phyloP scores from a whole-genome alignment of 2,888 invertebrate species.

The Sesamia inferens region DNA sequence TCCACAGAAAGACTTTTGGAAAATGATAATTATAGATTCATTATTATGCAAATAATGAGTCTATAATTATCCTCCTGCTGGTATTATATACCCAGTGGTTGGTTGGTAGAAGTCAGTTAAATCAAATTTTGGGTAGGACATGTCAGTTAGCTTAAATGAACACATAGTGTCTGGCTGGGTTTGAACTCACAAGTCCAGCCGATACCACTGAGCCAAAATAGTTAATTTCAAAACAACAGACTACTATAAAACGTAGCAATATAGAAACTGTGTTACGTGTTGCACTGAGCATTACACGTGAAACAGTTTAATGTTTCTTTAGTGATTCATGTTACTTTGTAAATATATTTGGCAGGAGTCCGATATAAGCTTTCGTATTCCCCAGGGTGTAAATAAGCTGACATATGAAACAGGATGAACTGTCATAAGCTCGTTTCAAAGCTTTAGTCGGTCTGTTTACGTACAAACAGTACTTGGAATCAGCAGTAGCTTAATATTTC shows the following conservation, averaged over 20 bases:
- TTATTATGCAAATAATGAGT: too few species aligned
- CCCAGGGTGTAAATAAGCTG: constrained; percentile 8
- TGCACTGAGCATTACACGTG: background rate
- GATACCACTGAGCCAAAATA: background rate
- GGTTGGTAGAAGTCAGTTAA: too few species aligned
- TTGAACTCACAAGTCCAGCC: background rate
- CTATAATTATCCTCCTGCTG: too few species aligned
- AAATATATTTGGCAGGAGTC: background rate
- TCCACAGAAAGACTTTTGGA: background rate
- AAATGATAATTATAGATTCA: too few species aligned
- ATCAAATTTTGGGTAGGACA: background rate
- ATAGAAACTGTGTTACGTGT: background rate
- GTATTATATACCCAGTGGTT: too few species aligned
- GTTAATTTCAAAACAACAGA: background rate
- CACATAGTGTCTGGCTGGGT: background rate
- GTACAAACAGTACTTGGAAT: background rate
- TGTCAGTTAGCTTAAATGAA: background rate
- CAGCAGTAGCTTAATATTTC: constrained; percentile 2
- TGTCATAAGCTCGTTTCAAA: constrained; percentile 11
- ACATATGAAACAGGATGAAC: constrained; percentile 10
- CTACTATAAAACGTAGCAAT: background rate
- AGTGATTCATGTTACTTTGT: background rate
- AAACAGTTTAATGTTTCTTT: background rate
- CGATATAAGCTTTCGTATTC: background rate
- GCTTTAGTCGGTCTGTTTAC: background rate